phyloP scores from a whole-genome alignment of 2,888 invertebrate genomes.

The Leucoma salicis region DNA sequence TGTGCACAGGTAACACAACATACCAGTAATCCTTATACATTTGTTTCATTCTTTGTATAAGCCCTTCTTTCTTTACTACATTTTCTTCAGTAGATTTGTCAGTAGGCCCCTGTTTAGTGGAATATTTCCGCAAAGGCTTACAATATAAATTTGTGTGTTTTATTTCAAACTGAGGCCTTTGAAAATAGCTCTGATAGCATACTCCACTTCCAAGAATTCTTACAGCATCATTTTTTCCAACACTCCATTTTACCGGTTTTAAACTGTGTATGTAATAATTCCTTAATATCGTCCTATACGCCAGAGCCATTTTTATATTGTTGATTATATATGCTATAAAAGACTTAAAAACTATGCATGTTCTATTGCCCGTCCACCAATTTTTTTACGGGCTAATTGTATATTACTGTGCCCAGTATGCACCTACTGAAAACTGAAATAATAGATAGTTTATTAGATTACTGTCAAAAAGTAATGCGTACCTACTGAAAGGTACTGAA shows the following conservation, averaged over 20 bases:
- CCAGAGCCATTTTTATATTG: conserved; percentile 54
- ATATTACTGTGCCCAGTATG: too few species aligned
- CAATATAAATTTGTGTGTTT: conserved; percentile 34
- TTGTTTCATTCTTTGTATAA: conserved; percentile 92
- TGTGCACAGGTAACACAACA: conserved; percentile 95
- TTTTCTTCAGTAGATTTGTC: conserved; percentile 34
- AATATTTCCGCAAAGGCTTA: conserved; percentile 39
- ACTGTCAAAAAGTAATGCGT: too few species aligned
- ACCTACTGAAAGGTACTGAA: too few species aligned
- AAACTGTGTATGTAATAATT: conserved; percentile 51
- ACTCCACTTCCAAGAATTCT: conserved; percentile 51
- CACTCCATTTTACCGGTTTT: conserved; percentile 62
- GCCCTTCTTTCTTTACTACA: conserved; percentile 74
- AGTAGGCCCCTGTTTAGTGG: conserved; percentile 34
- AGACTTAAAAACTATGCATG: conserved; percentile 39
- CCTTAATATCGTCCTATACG: conserved; percentile 55
- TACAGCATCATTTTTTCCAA: conserved; percentile 43
- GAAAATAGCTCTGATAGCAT: conserved; percentile 43
- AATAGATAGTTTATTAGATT: too few species aligned
- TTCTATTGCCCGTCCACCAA: conserved; percentile 17
- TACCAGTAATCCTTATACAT: conserved; percentile 99
- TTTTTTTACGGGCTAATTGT: too few species aligned
- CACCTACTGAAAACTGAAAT: too few species aligned
- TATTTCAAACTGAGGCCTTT: conserved; percentile 27
- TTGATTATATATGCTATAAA: conserved; percentile 19